Evolutionary conservation across 2,888 invertebrate species (phyloP), one percentile per base, ranked within the genome.

Genomic region (Chrysolina oricalcia): DNA sequence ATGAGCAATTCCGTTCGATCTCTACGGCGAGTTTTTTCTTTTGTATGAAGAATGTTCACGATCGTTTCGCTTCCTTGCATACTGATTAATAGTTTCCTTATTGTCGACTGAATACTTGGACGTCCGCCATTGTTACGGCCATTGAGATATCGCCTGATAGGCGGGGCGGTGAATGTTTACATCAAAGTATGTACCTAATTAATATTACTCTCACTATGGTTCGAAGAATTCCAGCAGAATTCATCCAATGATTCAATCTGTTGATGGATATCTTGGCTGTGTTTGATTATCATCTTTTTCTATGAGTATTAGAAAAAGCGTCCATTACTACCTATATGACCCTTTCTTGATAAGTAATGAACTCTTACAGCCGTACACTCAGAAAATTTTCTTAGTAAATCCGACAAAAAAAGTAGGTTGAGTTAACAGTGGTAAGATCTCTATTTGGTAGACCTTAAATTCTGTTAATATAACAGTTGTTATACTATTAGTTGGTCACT

Each of bases 1-100:
- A 59, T 0, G 59, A 59, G n/a, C 59, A 59, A 59, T 59, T 35
- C n/a, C 9, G 8, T 59, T n/a, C 59, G 59, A 59, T 59, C 59
- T 59, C 59, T 59, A 27, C 23, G 27, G 27, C n/a, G 9, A 23
- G 53, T 53, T 53, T 59, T 59, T 59, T 59, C 59, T 59, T 59
- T 23, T n/a, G 27, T 59, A 35, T 35, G 59, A 59, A 35, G 59
- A 59, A 59, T 35, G 59, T 59, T 59, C 59, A 27, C 35, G 27
- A 35, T n/a, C 27, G n/a, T n/a, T 27, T 23, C n/a, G 73, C 68
- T 41, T 46, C 41, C 63, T 50, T 62, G 73, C 43, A 73, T 73
- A 73, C 9, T 40, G 50, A 73, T 73, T 69, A 69, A 73, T 46
- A 23, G 73, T 69, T 73, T 73, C 73, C 73, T 59, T 27, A 59